phyloP scores from a whole-genome alignment of 23 tunicate genomes.

The Ascidia mentula region DNA sequence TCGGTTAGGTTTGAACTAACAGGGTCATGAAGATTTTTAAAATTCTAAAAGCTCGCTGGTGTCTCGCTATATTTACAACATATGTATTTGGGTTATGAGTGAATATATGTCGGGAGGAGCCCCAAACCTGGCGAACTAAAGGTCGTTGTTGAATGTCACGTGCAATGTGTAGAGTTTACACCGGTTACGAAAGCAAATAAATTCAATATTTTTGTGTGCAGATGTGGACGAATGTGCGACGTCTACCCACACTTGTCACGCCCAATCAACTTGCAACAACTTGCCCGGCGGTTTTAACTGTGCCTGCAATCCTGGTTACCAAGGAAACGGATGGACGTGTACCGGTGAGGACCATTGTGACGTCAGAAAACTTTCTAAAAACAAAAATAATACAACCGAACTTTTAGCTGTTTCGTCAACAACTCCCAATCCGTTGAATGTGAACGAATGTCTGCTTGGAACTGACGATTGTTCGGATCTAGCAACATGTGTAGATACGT shows the following conservation, averaged over 20 bases:
- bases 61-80: too few relatives aligned
- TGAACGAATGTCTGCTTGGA: constrained; percentile 31
- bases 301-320: not conserved
- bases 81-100: too few relatives aligned
- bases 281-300: not conserved
- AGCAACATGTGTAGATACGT: constrained; percentile 30
- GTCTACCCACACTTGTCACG: not conserved
- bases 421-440: not conserved
- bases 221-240: not conserved
- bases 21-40: too few relatives aligned
- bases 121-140: too few relatives aligned
- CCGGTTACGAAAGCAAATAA: too few relatives aligned
- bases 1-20: too few relatives aligned
- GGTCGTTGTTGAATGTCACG: too few relatives aligned
- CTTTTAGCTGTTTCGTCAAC: not conserved
- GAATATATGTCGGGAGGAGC: too few relatives aligned
- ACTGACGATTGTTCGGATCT: constrained; percentile 25
- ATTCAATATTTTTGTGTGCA: too few relatives aligned
- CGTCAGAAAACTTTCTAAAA: too few relatives aligned
- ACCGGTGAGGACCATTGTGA: not conserved
- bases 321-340: not conserved
- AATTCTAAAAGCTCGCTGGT: not conserved
- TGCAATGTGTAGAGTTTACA: too few relatives aligned
- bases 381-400: not conserved
- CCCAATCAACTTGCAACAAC: not conserved